Evolutionary conservation across 2,113 vertebrate genomes (phyloP), one percentile per base, ranked within the genome.

Genomic region (Rhabdornis inornatus): DNA sequence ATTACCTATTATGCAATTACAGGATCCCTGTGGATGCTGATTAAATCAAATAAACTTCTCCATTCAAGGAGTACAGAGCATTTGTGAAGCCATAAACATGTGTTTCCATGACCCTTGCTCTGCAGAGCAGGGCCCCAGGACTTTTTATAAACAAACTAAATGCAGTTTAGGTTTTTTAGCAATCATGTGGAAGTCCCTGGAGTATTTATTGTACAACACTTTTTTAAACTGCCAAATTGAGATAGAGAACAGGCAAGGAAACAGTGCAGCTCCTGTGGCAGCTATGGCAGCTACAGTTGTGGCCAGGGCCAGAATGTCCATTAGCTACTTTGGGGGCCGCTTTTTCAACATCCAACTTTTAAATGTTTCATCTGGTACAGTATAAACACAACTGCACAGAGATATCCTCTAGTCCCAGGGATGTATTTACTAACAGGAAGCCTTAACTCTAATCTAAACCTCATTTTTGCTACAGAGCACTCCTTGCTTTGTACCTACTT

Each of bases 21-120:
- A 87, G 88, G 89, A 93, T 94, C 90, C 91, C 92, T 96, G 77
- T 71, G 76, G 91, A 96, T 96, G 79, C 91, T 97, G 95, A 98
- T 97, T 97, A 97, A 96, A 97, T 97, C 90, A 96, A 95, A 96
- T 75, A 94, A 95, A 94, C 80, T 87, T 95, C 86, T 92, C 87
- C 78, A 92, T 91, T 97, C 89, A 83, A 93, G 92, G 71, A 94
- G 88, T 68, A 91, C 39, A 96, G 76, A 76, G 75, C 89, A 96
- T 93, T 95, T 93, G 84, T 57, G 65, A 94, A 96, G 85, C 94
- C 89, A 96, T 93, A 97, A 93, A 95, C 95, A 95, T 94, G 89
- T 94, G 96, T 95, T 97, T 96, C 59, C 90, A 91, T 94, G 94
- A 94, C 89, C 96, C 96, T 94, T 96, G 86, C 71, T 86, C 75